Evolutionary conservation across 2,113 vertebrate genomes (phyloP), one percentile per base, ranked within the genome.

Genomic region (Rhagologus leucostigma): DNA sequence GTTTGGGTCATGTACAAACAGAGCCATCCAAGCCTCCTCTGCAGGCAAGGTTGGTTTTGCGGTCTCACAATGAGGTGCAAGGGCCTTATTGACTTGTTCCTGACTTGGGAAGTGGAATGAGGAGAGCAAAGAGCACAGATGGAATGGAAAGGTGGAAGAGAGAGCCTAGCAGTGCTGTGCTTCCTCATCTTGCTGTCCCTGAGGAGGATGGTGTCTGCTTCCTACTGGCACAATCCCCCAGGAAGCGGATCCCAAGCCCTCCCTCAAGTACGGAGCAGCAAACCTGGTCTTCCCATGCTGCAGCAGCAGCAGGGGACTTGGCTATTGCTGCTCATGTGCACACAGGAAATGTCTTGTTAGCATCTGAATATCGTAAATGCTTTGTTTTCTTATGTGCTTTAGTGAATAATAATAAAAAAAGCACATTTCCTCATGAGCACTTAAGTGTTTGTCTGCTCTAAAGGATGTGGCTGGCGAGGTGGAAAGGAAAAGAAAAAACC

Each of bases 21-120:
- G 62, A 83, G 33, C 33, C 35, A 56, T 42, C 22, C 37, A 56
- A 52, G 12, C 21, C 39, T 81, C 67, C 27, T 44, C 47, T 63
- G 47, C 32, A 42, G n/a, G 26, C 32, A 23, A 16, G 49, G 39
- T 16, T 0, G 0, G 13, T 49, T 69, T 49, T 73, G 29, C 37
- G 41, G 14, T 77, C 39, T 8, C 26, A 44, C 10, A 52, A 3
- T 29, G 41, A 63, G 4, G 9, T 35, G 46, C 39, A 30, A 30
- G 14, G 65, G 10, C 80, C 50, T 27, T n/a, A 33, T 6, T 21
- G n/a, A 53, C 35, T 10, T 30, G 4, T 53, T 87, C 59, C 50
- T 84, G 64, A 46, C 55, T 68, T 55, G 35, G 64, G 50, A 77
- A 46, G 26, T 22, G 44, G 35, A 92, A 73, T 7, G 20, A 10